Conservation (phyloP, 2,113 vertebrate species). For the Suncus etruscus region DNA sequence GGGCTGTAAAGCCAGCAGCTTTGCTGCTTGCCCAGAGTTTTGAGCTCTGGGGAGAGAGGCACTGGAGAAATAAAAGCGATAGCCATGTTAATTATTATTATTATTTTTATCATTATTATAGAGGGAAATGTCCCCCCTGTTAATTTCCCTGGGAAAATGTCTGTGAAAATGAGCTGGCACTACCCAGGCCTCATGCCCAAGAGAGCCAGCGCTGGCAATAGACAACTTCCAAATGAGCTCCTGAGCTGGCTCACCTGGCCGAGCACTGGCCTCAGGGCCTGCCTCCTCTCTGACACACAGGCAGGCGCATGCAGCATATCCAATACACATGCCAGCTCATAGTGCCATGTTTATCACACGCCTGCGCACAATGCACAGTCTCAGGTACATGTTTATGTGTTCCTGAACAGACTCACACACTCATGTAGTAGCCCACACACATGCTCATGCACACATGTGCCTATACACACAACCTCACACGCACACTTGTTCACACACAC, state of each 20-base stretch:
- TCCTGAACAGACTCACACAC: too few relatives aligned
- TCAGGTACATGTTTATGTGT: too few relatives aligned
- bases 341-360: background rate
- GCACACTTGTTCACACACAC: background rate
- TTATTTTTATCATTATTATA: constrained; percentile 68
- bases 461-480: background rate
- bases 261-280: background rate
- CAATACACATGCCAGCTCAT: background rate
- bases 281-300: fast-evolving
- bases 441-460: too few relatives aligned
- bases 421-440: too few relatives aligned
- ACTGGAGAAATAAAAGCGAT: background rate
- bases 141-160: constrained; percentile 54
- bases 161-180: constrained; percentile 29
- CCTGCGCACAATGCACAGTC: background rate
- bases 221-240: background rate
- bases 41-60: constrained; percentile 32
- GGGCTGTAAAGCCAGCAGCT: background rate
- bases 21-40: background rate
- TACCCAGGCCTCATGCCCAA: constrained; percentile 1
- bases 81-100: constrained; percentile 65
- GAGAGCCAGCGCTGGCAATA: constrained; percentile 7
- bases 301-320: too few relatives aligned
- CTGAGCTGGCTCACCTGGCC: background rate
- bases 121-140: constrained; percentile 48